A percentile compares a stretch with the other conserved stretches of the same genome.
These are phyloP conservation scores for Myiozetetes cayanensis DNA, from an alignment of 2,113 vertebrate genomes.

Conservation along the genomic window DNA sequence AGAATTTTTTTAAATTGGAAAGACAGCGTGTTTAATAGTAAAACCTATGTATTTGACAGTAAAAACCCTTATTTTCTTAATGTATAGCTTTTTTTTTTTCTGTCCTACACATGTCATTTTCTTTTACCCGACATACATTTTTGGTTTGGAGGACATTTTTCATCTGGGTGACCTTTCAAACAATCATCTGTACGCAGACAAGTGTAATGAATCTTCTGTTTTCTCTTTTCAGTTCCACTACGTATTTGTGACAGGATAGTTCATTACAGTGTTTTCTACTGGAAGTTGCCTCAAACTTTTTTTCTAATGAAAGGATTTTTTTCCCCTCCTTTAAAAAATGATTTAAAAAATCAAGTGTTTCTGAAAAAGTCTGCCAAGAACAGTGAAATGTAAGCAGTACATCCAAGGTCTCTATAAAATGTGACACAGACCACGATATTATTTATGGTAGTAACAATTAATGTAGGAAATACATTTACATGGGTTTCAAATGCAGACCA, in stretches of 20 bases:
- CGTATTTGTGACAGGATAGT: constrained; percentile 4
- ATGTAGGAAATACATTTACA: not conserved
- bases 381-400: not conserved
- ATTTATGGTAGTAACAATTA: not conserved
- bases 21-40: not conserved
- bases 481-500: not conserved
- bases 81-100: not conserved
- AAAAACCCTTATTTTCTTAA: not conserved
- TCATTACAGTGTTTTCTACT: not conserved
- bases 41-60: not conserved
- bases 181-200: not conserved
- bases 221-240: constrained; percentile 4
- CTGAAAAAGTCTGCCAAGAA: not conserved
- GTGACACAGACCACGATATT: not conserved
- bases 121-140: not conserved
- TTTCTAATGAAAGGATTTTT: not conserved
- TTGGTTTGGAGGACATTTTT: not conserved
- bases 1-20: not conserved
- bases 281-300: not conserved
- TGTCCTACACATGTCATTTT: not conserved
- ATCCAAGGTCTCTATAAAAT: not conserved
- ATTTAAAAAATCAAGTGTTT: fast-evolving
- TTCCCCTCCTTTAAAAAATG: fast-evolving
- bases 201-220: constrained; percentile 41
- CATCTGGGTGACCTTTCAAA: constrained; percentile 32